Evolutionary conservation across 53 echinoderm and acorn worm species (phyloP).

Genomic region (Paracentrotus lividus): DNA sequence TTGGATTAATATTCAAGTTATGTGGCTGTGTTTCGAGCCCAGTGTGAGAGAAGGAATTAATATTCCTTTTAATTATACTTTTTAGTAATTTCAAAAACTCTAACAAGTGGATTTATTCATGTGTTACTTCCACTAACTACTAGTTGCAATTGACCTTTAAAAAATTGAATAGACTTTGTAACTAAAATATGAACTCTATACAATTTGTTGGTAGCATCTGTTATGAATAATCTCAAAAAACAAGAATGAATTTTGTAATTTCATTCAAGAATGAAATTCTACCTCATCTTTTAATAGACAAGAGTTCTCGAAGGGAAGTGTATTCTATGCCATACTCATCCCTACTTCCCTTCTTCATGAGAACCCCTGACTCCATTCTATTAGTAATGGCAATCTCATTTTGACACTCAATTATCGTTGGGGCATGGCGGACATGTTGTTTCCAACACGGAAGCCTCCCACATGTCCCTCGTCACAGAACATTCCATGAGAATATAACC

Average conservation of each 20-base stretch:
- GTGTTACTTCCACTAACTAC: no score
- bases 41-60: no score
- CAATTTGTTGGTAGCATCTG: no score
- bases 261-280: background rate
- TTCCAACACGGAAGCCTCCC: background rate
- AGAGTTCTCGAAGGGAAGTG: background rate
- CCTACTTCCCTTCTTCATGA: background rate
- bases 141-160: no score
- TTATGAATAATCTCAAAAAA: background rate
- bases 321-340: background rate
- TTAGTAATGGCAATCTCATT: background rate
- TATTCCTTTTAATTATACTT: no score
- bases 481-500: background rate
- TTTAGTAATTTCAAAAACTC: no score
- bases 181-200: no score
- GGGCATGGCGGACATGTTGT: conserved; percentile 5
- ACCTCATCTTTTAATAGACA: background rate
- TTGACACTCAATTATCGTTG: conserved; percentile 2
- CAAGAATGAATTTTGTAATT: background rate
- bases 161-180: no score
- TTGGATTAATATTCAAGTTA: no score
- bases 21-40: no score
- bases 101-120: no score
- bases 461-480: conserved; percentile 36
- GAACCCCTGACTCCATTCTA: background rate